Base-by-base conservation (phyloP, 2,113 vertebrate genomes). In the Paedocypris sp. region DNA sequence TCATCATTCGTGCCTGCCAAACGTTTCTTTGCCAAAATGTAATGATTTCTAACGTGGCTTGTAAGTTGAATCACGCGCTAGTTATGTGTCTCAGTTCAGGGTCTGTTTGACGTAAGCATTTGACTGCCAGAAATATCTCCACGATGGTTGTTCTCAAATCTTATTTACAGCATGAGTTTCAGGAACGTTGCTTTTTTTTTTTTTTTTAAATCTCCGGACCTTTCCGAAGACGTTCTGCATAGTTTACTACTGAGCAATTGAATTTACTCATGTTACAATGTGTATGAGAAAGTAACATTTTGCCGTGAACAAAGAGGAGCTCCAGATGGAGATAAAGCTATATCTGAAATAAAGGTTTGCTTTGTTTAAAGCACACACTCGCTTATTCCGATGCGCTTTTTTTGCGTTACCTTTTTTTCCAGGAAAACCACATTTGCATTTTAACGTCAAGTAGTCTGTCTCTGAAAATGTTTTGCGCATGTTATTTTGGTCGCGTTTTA, bases 1-100 rank as follows among this genome's bases (percentile, higher is more conserved):
- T 47, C 15, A 42, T 69, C 48, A 35, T 32, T 70, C 52, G 53
- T 57, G 53, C 53, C 28, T 42, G 28, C 50, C 48, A 33, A 50
- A 48, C 22, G n/a, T 46, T 57, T 13, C 36, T 57, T 58, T 62
- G 45, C 61, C 46, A 60, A 65, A 62, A 66, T 29, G 36, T 20
- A 33, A 41, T 59, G 11, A 43, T 26, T 61, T 38, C 11, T 38
- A 43, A 58, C 43, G 39, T 43, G 29, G 39, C 26, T 58, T 58
- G 36, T 43, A 58, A 29, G 15, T 41, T 56, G 8, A 28, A n/a
- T 38, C 22, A 16, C n/a, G 29, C 46, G 47, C 32, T 43, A 3
- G 10, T 39, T 53, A 12, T 13, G 9, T 35, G 49, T 43, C 50
- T 66, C 23, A 47, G 47, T 53, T 58, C 36, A 19, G 36, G 8